Conservation (phyloP, 2,888 invertebrate genomes). For the Masnerella sp. region DNA sequence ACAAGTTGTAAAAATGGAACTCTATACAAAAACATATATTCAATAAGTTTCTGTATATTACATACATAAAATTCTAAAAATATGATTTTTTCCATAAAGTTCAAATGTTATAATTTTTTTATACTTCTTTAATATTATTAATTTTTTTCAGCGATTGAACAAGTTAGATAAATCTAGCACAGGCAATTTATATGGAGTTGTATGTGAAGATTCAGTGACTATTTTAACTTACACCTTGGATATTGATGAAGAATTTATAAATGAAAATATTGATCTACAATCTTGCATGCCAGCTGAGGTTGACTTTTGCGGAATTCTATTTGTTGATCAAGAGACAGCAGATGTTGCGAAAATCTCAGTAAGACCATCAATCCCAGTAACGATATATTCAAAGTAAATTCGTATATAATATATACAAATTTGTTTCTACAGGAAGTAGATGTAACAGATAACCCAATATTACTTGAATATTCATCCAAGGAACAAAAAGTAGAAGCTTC, state of each 20-base stretch:
- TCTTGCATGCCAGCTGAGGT: constrained; percentile 87
- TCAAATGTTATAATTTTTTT: too few species aligned
- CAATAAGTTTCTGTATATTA: too few species aligned
- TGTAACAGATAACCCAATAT: constrained; percentile 88
- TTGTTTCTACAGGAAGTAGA: constrained; percentile 81
- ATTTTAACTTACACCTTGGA: constrained; percentile 85
- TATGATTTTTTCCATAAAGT: too few species aligned
- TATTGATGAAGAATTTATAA: constrained; percentile 79
- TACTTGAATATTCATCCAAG: constrained; percentile 81
- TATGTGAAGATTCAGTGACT: constrained; percentile 85
- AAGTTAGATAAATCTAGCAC: constrained; percentile 81
- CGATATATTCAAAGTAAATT: too few species aligned
- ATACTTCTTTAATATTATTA: too few species aligned
- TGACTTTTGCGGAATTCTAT: constrained; percentile 87
- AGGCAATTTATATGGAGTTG: constrained; percentile 87
- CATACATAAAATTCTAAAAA: too few species aligned
- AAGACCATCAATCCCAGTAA: too few species aligned
- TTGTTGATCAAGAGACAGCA: constrained; percentile 81
- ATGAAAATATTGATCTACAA: constrained; percentile 78
- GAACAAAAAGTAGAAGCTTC: constrained; percentile 82
- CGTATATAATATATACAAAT: constrained; percentile 10
- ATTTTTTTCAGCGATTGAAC: constrained; percentile 82
- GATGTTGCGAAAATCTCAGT: constrained; percentile 81
- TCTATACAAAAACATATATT: too few species aligned
- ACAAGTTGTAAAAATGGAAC: too few species aligned